These are phyloP conservation scores for Diarsia rubi DNA, from an alignment of 2,888 invertebrate species.

Conservation along the genomic window DNA sequence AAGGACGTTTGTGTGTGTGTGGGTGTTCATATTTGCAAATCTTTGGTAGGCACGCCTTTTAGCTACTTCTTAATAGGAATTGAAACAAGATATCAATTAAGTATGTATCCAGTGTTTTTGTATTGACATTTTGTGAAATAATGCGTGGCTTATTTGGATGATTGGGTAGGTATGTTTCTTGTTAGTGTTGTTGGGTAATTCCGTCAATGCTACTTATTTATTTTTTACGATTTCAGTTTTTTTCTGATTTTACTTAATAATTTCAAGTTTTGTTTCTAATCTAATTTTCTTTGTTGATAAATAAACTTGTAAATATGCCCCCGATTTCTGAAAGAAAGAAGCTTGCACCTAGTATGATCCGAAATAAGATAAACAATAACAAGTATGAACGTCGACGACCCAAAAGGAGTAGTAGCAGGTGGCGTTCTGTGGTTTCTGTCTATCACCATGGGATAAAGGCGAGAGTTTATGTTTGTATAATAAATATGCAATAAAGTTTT, in stretches of 20 bases:
- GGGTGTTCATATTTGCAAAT: constrained; percentile 48
- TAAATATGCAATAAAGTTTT: too few species aligned
- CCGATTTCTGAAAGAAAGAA: neutral
- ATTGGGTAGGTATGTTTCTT: neutral
- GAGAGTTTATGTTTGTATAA: too few species aligned
- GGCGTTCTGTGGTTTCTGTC: too few species aligned
- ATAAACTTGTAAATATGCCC: neutral
- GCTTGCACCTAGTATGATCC: neutral
- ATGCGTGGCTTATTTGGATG: neutral
- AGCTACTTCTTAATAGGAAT: constrained; percentile 38
- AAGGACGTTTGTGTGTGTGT: constrained; percentile 45
- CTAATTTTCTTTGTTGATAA: neutral
- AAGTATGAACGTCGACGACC: too few species aligned
- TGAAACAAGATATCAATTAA: constrained; percentile 43
- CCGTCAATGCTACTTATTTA: too few species aligned
- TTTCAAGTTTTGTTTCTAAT: neutral
- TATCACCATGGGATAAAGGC: too few species aligned
- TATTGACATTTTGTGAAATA: constrained; percentile 5
- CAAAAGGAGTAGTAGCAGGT: too few species aligned
- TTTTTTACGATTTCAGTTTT: neutral
- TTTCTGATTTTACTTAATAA: too few species aligned
- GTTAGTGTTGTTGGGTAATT: neutral
- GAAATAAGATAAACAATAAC: neutral
- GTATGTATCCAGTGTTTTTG: constrained; percentile 18
- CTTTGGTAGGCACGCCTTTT: constrained; percentile 13